A percentile compares a stretch with the other conserved stretches of the same genome.
Conservation (phyloP, 2,888 invertebrate genomes). For the Syrphus vitripennis region DNA sequence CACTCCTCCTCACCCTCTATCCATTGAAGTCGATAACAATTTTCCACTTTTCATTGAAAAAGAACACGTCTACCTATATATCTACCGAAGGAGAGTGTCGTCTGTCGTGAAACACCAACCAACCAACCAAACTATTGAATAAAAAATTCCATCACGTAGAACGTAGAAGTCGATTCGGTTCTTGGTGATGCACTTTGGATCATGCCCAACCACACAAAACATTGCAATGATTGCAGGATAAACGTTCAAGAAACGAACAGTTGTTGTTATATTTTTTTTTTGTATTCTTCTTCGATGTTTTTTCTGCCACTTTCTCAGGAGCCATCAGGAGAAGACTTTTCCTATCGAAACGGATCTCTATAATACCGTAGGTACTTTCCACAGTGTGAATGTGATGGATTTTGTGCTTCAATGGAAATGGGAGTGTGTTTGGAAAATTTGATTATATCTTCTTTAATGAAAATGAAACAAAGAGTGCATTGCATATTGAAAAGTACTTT, state of each 20-base stretch:
- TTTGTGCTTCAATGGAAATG: slow-evolving; percentile 7
- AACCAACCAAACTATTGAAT: slow-evolving; percentile 18
- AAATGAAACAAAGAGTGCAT: neutral
- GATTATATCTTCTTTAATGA: neutral
- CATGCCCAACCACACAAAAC: slow-evolving; percentile 53
- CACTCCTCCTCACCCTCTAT: no score
- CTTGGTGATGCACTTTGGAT: slow-evolving; percentile 8
- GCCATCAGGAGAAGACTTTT: neutral
- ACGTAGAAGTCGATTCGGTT: slow-evolving; percentile 3
- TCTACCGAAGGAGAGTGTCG: neutral
- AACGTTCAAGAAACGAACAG: slow-evolving; percentile 43
- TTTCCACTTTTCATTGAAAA: slow-evolving; percentile 55
- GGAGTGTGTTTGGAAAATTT: slow-evolving; percentile 32
- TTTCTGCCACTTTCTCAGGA: neutral
- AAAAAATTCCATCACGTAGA: slow-evolving; percentile 49
- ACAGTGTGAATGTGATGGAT: neutral
- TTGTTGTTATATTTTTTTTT: slow-evolving; percentile 29
- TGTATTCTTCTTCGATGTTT: slow-evolving; percentile 1
- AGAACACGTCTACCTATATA: neutral
- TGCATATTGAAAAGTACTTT: neutral
- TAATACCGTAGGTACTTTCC: neutral
- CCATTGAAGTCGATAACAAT: slow-evolving; percentile 45
- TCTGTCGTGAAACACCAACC: slow-evolving; percentile 23
- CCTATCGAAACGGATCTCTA: neutral
- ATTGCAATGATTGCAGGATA: slow-evolving; percentile 64